Evolutionary conservation across 1,140 invertebrate genomes (phyloP).

Genomic region (Tetramorium simillimum): DNA sequence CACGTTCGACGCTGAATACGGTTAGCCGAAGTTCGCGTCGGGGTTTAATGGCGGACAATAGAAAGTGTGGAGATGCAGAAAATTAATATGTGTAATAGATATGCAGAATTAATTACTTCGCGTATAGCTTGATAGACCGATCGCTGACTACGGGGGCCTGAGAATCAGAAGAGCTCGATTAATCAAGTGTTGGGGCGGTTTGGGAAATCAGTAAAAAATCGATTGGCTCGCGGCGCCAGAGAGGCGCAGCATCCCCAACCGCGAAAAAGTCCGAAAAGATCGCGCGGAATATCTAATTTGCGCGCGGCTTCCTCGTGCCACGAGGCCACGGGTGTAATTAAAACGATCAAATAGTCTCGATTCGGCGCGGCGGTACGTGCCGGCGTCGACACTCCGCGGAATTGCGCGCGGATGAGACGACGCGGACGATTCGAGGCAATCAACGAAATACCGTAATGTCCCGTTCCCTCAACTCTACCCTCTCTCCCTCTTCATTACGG

Average conservation of each 20-base stretch:
- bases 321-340: slow-evolving; percentile 62
- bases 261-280: slow-evolving; percentile 9
- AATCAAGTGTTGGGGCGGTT: slow-evolving; percentile 22
- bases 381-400: slow-evolving; percentile 9
- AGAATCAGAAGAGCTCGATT: background rate
- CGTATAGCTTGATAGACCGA: background rate
- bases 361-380: slow-evolving; percentile 5
- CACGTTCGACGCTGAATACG: background rate
- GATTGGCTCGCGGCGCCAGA: slow-evolving; percentile 9
- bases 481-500: slow-evolving; percentile 63
- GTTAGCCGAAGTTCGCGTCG: background rate
- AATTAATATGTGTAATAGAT: slow-evolving; percentile 2
- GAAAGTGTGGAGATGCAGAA: background rate
- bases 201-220: slow-evolving; percentile 36
- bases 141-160: background rate
- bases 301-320: slow-evolving; percentile 21
- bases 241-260: background rate
- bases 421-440: slow-evolving; percentile 76
- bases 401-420: slow-evolving; percentile 64
- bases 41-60: background rate
- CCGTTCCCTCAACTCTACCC: slow-evolving; percentile 32
- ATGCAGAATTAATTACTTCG: background rate
- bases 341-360: slow-evolving; percentile 57
- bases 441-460: slow-evolving; percentile 80
- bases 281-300: slow-evolving; percentile 41